Percentiles rank a stretch among this genome's conserved stretches.
phyloP scores from a whole-genome alignment of 2,113 vertebrate genomes.

The Boleophthalmus pectinirostris region DNA sequence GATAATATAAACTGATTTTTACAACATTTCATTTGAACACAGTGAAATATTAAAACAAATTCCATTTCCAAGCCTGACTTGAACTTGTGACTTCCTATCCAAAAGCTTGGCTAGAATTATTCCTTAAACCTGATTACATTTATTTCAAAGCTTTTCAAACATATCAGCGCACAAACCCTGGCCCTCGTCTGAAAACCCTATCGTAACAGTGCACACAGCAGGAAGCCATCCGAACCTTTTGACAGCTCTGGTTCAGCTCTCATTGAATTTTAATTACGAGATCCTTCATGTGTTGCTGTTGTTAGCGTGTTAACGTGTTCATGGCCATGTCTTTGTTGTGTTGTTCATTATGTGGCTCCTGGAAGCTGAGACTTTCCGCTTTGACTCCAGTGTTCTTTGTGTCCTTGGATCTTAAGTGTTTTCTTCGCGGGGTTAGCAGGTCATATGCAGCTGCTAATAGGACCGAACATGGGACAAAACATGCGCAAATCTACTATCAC shows the following conservation, averaged over 20 bases:
- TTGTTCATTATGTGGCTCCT: conserved; percentile 47
- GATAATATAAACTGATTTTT: no score
- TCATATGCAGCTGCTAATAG: conserved; percentile 42
- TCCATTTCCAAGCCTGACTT: no score
- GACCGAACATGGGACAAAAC: conserved; percentile 27
- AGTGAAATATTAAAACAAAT: no score
- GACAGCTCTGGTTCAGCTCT: conserved; percentile 70
- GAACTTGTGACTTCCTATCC: conserved; percentile 9
- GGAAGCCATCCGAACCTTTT: conserved; percentile 50
- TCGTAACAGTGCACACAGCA: conserved; percentile 26
- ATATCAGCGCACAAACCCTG: conserved; percentile 59
- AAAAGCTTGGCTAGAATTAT: conserved; percentile 67
- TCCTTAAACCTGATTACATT: conserved; percentile 1
- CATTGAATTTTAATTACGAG: conserved; percentile 70
- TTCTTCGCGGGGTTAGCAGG: conserved; percentile 39
- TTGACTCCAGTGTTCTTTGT: conserved; percentile 21
- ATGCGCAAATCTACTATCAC: not conserved
- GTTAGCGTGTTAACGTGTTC: conserved; percentile 33
- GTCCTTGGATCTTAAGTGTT: conserved; percentile 13
- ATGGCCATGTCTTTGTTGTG: conserved; percentile 32
- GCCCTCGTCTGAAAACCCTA: conserved; percentile 7
- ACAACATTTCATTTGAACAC: no score
- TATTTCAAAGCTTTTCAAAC: conserved; percentile 40
- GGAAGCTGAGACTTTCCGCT: conserved; percentile 41
- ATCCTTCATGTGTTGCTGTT: conserved; percentile 63